Conservation (phyloP, 1,140 invertebrate species). For the Anastrepha obliqua region DNA sequence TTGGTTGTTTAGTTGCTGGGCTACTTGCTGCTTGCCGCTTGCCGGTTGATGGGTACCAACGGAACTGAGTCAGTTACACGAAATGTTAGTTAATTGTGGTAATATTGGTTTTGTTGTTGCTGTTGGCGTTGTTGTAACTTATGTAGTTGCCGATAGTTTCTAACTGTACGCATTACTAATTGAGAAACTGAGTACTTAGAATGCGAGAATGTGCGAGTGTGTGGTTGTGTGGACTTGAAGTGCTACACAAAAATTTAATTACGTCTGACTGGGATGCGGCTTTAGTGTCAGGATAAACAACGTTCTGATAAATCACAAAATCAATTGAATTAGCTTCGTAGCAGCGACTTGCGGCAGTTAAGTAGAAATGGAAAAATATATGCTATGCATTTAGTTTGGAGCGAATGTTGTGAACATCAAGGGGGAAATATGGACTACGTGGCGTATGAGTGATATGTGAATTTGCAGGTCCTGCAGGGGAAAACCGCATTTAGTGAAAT, state of each 20-base stretch:
- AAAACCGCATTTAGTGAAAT: too few relatives aligned
- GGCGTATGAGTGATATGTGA: neutral
- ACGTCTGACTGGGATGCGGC: conserved; percentile 29
- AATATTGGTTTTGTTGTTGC: conserved; percentile 38
- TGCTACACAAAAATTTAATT: conserved; percentile 51
- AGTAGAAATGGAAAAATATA: neutral
- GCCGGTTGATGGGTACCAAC: neutral
- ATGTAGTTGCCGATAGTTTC: conserved; percentile 29
- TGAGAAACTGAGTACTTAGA: conserved; percentile 13
- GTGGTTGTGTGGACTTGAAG: neutral
- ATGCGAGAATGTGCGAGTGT: neutral
- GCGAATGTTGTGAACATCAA: neutral
- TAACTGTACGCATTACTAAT: neutral
- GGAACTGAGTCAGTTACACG: conserved; percentile 1
- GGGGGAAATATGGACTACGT: neutral
- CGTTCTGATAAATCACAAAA: conserved; percentile 36
- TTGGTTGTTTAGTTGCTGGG: conserved; percentile 10
- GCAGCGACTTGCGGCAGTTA: neutral
- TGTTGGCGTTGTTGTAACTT: neutral
- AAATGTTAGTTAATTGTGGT: conserved; percentile 52
- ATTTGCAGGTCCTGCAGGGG: too few relatives aligned
- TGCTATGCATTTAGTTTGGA: neutral
- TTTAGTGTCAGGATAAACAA: conserved; percentile 28
- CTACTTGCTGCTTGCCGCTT: neutral
- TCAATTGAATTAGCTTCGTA: conserved; percentile 27